Percentiles rank a stretch among this genome's conserved stretches.
These are phyloP conservation scores for Anthonomus grandis DNA, from an alignment of 1,140 invertebrate species.

Conservation along the genomic window DNA sequence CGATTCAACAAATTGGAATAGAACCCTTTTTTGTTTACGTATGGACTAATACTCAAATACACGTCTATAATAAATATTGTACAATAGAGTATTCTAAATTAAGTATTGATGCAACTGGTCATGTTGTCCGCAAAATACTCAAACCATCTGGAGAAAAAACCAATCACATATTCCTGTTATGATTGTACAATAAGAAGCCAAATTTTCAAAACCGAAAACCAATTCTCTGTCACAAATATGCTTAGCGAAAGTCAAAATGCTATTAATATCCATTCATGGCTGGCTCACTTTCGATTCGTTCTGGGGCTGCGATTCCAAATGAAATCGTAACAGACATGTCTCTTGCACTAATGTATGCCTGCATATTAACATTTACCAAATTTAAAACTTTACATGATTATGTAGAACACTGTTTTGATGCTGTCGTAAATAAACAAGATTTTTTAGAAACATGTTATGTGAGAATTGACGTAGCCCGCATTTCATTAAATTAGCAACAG, in stretches of 20 bases:
- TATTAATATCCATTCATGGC: slow-evolving; percentile 1
- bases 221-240: slow-evolving; percentile 5
- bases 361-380: neutral
- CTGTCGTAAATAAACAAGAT: neutral
- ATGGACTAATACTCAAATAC: slow-evolving; percentile 12
- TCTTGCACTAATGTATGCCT: slow-evolving; percentile 2
- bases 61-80: slow-evolving; percentile 13
- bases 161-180: slow-evolving; percentile 11
- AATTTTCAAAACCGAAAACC: neutral
- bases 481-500: neutral
- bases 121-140: slow-evolving; percentile 2
- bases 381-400: neutral
- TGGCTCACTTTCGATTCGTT: slow-evolving; percentile 8
- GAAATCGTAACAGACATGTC: slow-evolving; percentile 13
- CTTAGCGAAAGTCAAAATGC: slow-evolving; percentile 7
- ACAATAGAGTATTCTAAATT: neutral
- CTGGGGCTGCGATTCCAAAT: slow-evolving; percentile 3
- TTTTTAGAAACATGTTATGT: too few species aligned
- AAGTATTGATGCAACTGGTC: too few species aligned
- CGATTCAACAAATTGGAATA: slow-evolving; percentile 11
- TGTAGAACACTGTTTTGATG: neutral
- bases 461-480: too few species aligned
- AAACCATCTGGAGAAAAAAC: slow-evolving; percentile 2
- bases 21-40: slow-evolving; percentile 18
- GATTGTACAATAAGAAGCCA: neutral